Conservation (phyloP, 2,113 vertebrate genomes). For the Rhegmatorhina hoffmannsi region DNA sequence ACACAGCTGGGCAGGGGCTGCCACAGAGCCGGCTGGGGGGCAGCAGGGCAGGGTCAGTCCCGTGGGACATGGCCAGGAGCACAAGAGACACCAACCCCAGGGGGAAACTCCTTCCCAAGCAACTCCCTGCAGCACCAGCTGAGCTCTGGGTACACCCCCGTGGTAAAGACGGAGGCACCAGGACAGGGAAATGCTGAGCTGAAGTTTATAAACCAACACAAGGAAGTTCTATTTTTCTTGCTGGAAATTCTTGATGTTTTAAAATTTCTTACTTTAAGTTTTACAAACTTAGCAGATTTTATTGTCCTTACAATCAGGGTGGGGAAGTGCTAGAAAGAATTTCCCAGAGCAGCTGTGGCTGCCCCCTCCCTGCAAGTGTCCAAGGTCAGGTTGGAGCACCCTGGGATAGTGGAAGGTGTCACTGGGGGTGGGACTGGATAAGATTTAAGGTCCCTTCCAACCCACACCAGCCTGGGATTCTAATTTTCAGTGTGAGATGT, state of each 20-base stretch:
- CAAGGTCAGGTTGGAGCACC: accelerated
- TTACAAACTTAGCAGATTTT: accelerated
- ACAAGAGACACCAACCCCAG: neutral
- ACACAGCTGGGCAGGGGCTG: conserved; percentile 93
- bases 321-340: neutral
- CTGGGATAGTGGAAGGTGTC: neutral
- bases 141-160: neutral
- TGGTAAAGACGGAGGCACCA: neutral
- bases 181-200: neutral
- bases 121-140: accelerated
- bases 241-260: accelerated
- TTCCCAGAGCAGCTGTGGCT: neutral
- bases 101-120: neutral
- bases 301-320: neutral
- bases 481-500: accelerated
- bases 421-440: neutral
- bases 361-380: neutral
- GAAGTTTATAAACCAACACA: neutral
- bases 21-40: conserved; percentile 90
- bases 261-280: neutral
- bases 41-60: neutral
- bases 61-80: accelerated
- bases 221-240: neutral
- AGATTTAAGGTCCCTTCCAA: neutral
- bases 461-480: neutral